These are phyloP conservation scores for Styela plicata DNA, from an alignment of 23 tunicate species.

Conservation along the genomic window DNA sequence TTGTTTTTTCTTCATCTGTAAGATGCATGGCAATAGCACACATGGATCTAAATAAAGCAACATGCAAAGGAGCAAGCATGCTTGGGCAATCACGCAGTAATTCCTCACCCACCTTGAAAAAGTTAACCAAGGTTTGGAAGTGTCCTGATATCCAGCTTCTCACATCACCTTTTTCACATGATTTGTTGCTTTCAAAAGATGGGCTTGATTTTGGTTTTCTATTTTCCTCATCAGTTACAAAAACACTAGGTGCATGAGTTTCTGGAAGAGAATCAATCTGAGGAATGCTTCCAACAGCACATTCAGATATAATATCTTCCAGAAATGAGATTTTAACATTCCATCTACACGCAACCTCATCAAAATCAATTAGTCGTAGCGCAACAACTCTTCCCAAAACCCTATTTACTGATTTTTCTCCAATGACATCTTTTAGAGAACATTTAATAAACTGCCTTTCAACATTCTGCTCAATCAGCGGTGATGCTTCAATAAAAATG, in stretches of 20 bases:
- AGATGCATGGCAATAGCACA: not conserved
- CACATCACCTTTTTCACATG: not conserved
- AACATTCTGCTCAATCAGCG: not conserved
- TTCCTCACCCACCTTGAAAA: slow-evolving; percentile 5
- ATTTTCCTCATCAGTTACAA: not conserved
- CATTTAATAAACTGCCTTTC: not conserved
- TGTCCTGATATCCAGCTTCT: not conserved
- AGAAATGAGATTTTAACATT: not conserved
- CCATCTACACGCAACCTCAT: not conserved
- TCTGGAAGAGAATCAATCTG: not conserved
- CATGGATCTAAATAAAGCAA: not conserved
- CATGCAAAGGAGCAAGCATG: not conserved
- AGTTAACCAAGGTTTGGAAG: not conserved
- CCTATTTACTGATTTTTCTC: not conserved
- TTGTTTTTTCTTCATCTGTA: not conserved
- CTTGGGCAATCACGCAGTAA: slow-evolving; percentile 1
- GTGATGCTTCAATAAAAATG: not conserved
- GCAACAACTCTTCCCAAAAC: not conserved
- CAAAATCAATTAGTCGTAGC: not conserved
- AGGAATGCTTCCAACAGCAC: not conserved
- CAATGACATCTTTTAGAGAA: not conserved
- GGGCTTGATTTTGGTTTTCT: not conserved
- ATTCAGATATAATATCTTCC: not conserved
- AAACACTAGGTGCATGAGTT: not conserved
- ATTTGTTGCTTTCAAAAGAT: not conserved